phyloP scores from a whole-genome alignment of 2,797 vertebrate genomes.

The Cichlasoma orientale region DNA sequence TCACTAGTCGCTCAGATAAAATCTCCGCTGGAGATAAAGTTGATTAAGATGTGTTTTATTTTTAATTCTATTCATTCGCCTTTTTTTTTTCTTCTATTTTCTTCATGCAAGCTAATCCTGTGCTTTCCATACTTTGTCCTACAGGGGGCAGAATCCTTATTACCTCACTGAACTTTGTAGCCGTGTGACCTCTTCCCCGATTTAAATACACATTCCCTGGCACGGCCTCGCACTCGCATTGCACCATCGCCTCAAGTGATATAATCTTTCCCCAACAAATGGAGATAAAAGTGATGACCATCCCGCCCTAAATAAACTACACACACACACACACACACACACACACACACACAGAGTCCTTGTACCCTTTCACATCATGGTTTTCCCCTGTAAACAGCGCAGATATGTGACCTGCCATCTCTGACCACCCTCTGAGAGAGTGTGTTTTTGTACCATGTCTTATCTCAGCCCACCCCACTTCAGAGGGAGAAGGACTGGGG shows the following conservation, averaged over 20 bases:
- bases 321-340: slow-evolving; percentile 3
- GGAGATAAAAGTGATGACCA: slow-evolving; percentile 25
- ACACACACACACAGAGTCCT: slow-evolving; percentile 2
- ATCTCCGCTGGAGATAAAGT: slow-evolving; percentile 21
- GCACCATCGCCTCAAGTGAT: slow-evolving; percentile 30
- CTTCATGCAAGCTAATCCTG: not conserved
- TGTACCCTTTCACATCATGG: slow-evolving; percentile 33
- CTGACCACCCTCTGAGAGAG: slow-evolving; percentile 60
- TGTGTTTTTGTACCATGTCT: slow-evolving; percentile 60
- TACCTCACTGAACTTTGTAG: slow-evolving; percentile 11
- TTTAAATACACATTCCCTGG: slow-evolving; percentile 50
- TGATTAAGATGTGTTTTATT: slow-evolving; percentile 3
- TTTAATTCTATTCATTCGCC: too few relatives aligned
- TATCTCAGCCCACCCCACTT: slow-evolving; percentile 67
- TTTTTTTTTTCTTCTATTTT: not conserved
- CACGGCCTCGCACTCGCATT: slow-evolving; percentile 6
- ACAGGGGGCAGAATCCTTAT: slow-evolving; percentile 29
- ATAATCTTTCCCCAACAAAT: slow-evolving; percentile 33
- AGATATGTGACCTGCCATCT: slow-evolving; percentile 44
- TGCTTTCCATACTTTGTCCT: not conserved
- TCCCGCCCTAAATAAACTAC: slow-evolving; percentile 33
- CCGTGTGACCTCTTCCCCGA: slow-evolving; percentile 47
- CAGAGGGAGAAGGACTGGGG: slow-evolving; percentile 25
- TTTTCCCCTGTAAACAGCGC: slow-evolving; percentile 63
- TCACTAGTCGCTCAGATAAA: slow-evolving; percentile 20